These are phyloP conservation scores for Alfaro cultratus DNA, from an alignment of 2,797 vertebrate species.

Conservation along the genomic window DNA sequence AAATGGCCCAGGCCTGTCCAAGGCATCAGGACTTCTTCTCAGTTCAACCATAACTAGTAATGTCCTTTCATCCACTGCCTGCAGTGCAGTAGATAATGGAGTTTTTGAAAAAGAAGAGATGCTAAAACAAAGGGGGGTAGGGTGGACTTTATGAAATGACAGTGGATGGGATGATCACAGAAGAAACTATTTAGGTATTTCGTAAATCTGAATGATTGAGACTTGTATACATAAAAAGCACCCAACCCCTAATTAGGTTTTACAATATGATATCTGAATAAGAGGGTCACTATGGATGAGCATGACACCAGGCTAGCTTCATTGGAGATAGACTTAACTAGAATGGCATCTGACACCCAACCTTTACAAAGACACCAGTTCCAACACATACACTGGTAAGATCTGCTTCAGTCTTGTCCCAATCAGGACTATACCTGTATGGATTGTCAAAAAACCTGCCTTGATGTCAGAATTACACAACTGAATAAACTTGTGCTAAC, in stretches of 20 bases:
- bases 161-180: conserved; percentile 43
- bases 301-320: conserved; percentile 62
- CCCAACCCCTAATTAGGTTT: conserved; percentile 6
- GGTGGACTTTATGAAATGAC: conserved; percentile 34
- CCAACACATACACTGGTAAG: conserved; percentile 44
- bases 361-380: conserved; percentile 53
- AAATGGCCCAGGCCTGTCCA: conserved; percentile 70
- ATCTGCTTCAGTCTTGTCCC: conserved; percentile 20
- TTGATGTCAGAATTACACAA: conserved; percentile 28
- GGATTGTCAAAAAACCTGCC: conserved; percentile 15
- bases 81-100: conserved; percentile 68
- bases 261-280: conserved; percentile 13
- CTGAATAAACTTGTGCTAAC: conserved; percentile 26
- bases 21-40: conserved; percentile 63
- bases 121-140: conserved; percentile 48
- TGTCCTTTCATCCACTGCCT: conserved; percentile 72
- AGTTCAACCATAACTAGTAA: conserved; percentile 70
- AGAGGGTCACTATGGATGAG: conserved; percentile 35
- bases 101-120: conserved; percentile 56
- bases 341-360: conserved; percentile 59
- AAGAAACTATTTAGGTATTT: conserved; percentile 13
- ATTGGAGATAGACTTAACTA: conserved; percentile 71
- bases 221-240: conserved; percentile 6
- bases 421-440: not conserved
- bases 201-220: not conserved